Base-by-base conservation (phyloP, 2,888 invertebrate genomes). In the Synergus japonicus region DNA sequence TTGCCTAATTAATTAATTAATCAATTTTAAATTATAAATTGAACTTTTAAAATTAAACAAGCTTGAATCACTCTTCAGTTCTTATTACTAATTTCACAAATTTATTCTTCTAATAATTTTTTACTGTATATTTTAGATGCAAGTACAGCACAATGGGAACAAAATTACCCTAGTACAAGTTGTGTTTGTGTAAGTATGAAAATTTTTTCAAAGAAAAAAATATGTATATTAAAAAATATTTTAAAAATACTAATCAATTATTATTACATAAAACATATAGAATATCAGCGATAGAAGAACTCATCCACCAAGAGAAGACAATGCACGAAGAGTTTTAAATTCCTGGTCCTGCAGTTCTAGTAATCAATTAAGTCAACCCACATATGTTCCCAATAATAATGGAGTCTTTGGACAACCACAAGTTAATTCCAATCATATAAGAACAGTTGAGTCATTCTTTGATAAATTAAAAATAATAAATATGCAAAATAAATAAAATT, bases 401-500 rank as follows among this genome's bases (percentile, higher is more conserved):
- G 63, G 29, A 63, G 29, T 63, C 22, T 63, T 63, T 13, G 63
- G 63, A 4, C 63, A 63, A 29, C 63, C 29, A 22, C 63, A 63
- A 63, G 4, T 63, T 22, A 29, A 29, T 29, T 10, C 63, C 1
- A 63, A 29, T 29, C 10, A 9, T 18, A 8, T 9, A 58, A 18
- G 58, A 58, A 58, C 58, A 58, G 58, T 58, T 58, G 18, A 58
- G 58, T 58, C 18, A 58, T 58, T 58, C 9, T 58, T 58, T 58
- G 10, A 58, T 58, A 15, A 58, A 58, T 18, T 4, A 18, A 18
- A 37, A 5, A 37, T 4, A 37, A 37, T 37, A 37, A 37, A 37
- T 37, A 37, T 37, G 5, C 37, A 7, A 37, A 37, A 37, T 37
- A 37, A 37, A 5, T 37, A 8, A 0, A 9, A 18, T 54, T n/a